These are phyloP conservation scores for Neelides sp. DNA, from an alignment of 1,140 invertebrate genomes.

Conservation along the genomic window DNA sequence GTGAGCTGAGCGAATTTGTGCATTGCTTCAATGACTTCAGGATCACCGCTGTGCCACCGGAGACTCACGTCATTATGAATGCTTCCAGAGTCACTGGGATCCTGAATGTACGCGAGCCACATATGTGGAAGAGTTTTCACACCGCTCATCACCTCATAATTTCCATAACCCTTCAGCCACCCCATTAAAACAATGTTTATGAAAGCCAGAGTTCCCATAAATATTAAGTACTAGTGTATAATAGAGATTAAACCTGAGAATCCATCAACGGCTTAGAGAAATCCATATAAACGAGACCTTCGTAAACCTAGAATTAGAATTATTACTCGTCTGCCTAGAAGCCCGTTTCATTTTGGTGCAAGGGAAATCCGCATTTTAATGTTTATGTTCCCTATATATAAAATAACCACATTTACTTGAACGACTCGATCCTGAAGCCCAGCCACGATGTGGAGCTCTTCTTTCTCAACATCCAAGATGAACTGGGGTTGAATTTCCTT, in stretches of 20 bases:
- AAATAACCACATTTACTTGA: conserved; percentile 26
- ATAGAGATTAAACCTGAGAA: too few relatives aligned
- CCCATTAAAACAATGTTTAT: too few relatives aligned
- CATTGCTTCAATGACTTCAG: conserved; percentile 32
- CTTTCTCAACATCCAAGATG: conserved; percentile 33
- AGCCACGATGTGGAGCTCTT: conserved; percentile 33
- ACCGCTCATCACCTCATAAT: conserved; percentile 27
- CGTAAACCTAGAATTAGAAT: conserved; percentile 31
- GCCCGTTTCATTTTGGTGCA: conserved; percentile 1
- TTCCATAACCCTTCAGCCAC: conserved; percentile 33
- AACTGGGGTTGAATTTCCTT: conserved; percentile 33
- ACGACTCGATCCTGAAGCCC: conserved; percentile 35
- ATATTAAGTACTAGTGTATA: too few relatives aligned
- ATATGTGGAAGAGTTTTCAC: conserved; percentile 29
- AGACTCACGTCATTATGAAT: conserved; percentile 33
- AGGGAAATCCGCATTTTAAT: too few relatives aligned
- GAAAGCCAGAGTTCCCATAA: too few relatives aligned
- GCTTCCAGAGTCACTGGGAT: conserved; percentile 34
- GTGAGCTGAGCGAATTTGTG: conserved; percentile 33
- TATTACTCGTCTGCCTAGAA: not conserved
- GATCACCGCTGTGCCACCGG: conserved; percentile 32
- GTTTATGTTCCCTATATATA: too few relatives aligned
- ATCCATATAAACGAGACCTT: conserved; percentile 35
- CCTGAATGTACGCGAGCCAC: conserved; percentile 32
- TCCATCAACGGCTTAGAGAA: conserved; percentile 32